Base-by-base conservation (phyloP, 1,140 invertebrate species). In the Drosophila quadrilineata region DNA sequence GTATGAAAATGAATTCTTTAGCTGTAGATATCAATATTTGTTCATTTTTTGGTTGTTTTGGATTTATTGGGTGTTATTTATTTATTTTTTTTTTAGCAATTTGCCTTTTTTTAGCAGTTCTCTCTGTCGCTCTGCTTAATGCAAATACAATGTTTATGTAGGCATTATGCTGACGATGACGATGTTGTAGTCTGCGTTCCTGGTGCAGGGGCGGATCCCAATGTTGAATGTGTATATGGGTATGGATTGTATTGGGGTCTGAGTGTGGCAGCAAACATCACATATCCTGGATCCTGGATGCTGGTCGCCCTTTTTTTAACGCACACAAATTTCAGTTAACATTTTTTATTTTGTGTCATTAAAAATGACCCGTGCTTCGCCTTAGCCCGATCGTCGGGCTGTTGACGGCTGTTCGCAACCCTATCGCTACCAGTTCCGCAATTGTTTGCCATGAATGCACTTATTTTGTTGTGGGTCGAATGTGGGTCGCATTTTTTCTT, bases 111-210 rank as follows among this genome's bases (percentile, higher is more conserved):
- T 48, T 46, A 33, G 36, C 43, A 57, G 45, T 63, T 67, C 58
- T 43, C 65, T 24, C 69, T 50, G 53, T 58, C 45, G 62, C 56
- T 41, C 48, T 50, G 77, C 68, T 84, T 88, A 77, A 86, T 86
- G 74, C 76, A 88, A 88, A 88, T 88, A 86, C 86, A 88, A 87
- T 89, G 87, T 88, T 89, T 89, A 73, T 73, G 59, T 88, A 87
- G 72, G 75, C 82, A 88, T 88, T 88, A 88, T 88, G 72, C 72
- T 68, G 74, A 74, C 53, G 67, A 41, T 33, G 45, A 9, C 49
- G 63, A 17, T 45, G 41, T 26, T 22, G 16, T 9, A 2, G 26
- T 41, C 6, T 0, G 12, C 9, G 24, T 4, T n/a, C n/a, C n/a
- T 2, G 14, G 3, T 4, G 52, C 1, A 6, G 6, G 43, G n/a